Percentiles rank a stretch among this genome's conserved stretches.
These are phyloP conservation scores for Helicoverpa zea DNA, from an alignment of 1,140 invertebrate genomes.

Conservation along the genomic window DNA sequence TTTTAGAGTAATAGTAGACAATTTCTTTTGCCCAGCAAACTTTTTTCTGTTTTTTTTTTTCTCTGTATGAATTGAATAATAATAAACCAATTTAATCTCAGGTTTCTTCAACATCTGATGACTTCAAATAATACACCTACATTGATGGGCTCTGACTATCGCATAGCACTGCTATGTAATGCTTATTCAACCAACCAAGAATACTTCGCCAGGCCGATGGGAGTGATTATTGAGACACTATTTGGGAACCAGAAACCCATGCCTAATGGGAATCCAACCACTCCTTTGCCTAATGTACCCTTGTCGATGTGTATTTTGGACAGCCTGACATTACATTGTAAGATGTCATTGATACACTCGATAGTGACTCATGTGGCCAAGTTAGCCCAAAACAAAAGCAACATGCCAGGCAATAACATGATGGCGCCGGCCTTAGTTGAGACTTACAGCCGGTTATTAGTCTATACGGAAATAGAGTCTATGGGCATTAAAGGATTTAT, in stretches of 20 bases:
- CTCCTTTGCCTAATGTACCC: conserved; percentile 91
- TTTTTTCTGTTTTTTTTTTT: conserved; percentile 25
- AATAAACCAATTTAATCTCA: conserved; percentile 45
- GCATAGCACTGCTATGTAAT: conserved; percentile 97
- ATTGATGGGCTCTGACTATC: conserved; percentile 93
- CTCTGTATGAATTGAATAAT: neutral
- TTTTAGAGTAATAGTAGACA: neutral
- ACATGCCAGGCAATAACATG: conserved; percentile 88
- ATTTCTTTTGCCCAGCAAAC: neutral
- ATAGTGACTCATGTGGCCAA: conserved; percentile 97
- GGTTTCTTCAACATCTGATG: conserved; percentile 93
- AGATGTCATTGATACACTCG: conserved; percentile 99
- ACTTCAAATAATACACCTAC: conserved; percentile 89
- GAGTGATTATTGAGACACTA: conserved; percentile 95
- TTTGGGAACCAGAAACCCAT: conserved; percentile 90
- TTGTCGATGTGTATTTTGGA: conserved; percentile 97
- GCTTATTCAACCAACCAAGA: conserved; percentile 97
- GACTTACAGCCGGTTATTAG: conserved; percentile 96
- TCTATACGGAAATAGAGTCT: conserved; percentile 99
- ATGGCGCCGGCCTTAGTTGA: conserved; percentile 97
- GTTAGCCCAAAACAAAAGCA: conserved; percentile 94
- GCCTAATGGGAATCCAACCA: conserved; percentile 85
- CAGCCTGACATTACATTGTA: conserved; percentile 98
- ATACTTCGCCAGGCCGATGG: conserved; percentile 95
- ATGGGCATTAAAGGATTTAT: conserved; percentile 98